Evolutionary conservation across 2,797 vertebrate genomes (phyloP).

Genomic region (Nannoperca australis): DNA sequence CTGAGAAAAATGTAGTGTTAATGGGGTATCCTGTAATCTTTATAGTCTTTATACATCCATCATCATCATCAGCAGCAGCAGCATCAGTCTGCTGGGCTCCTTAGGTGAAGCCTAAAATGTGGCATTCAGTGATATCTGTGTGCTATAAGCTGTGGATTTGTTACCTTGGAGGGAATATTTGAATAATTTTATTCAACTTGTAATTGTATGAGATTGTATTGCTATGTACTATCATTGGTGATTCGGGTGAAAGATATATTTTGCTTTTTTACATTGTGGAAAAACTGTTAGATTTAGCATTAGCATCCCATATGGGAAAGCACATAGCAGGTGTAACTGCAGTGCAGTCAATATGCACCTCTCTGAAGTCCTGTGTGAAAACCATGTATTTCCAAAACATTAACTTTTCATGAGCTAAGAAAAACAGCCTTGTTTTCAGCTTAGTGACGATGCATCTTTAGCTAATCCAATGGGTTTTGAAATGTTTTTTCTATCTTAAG

Average conservation of each 20-base stretch:
- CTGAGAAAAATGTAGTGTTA: slow-evolving; percentile 44
- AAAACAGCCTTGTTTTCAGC: not conserved
- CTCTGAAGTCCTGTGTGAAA: not conserved
- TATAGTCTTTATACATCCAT: slow-evolving; percentile 46
- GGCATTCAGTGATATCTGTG: slow-evolving; percentile 8
- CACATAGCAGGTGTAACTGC: not conserved
- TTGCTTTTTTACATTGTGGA: not conserved
- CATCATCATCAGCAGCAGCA: slow-evolving; percentile 35
- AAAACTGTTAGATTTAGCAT: not conserved
- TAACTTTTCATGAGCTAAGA: not conserved
- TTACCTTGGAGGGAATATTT: not conserved
- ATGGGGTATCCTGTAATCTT: slow-evolving; percentile 57
- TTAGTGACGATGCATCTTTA: not conserved
- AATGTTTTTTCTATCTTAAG: not conserved
- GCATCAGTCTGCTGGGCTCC: slow-evolving; percentile 18
- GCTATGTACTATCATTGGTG: not conserved
- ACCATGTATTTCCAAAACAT: no score
- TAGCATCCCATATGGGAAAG: not conserved
- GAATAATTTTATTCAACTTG: not conserved
- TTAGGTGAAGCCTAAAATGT: slow-evolving; percentile 49
- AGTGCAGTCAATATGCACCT: not conserved
- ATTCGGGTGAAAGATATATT: not conserved
- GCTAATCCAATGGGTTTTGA: not conserved
- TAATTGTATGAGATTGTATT: not conserved
- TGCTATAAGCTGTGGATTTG: slow-evolving; percentile 6